Base-by-base conservation (phyloP, 2,113 vertebrate species). In the Centropus bengalensis region DNA sequence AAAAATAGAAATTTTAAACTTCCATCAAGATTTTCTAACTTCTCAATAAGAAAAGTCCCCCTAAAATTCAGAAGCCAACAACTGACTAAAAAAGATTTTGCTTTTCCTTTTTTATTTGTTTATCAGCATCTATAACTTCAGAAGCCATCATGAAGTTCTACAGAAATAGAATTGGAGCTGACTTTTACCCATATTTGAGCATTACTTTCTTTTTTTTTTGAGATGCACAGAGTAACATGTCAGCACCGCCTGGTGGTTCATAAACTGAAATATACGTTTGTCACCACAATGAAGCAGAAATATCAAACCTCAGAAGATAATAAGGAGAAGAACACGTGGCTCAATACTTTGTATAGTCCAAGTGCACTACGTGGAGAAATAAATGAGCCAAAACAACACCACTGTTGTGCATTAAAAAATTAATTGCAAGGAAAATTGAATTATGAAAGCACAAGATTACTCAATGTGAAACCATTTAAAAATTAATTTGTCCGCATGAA, bases 81-180 rank as follows among this genome's bases (percentile, higher is more conserved):
- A 16, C 4, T 33, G 5, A 2, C 3, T 64, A 59, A 69, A 80
- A 60, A 79, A 18, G 1, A 26, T 45, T 18, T 6, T 1, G 1
- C 8, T 3, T 18, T 27, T 1, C 1, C 5, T 64, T 56, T 9
- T 33, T 74, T 59, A 14, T 9, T 78, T 58, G 5, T 49, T 80
- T 49, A 17, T 79, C 38, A 14, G 3, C 14, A 56, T 38, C 26
- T 44, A 2, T 32, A 30, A 11, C 40, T 18, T 78, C 11, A 51
- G 51, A 49, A 21, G 13, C 28, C 68, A 59, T 81, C 18, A 16
- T 8, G 15, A 11, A 6, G 4, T 42, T 86, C 14, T 56, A 7
- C 8, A 36, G 52, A 78, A 55, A 7, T 8, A n/a, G 56, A 78
- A 55, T 8, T 47, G 14, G 28, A 70, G 27, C 24, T 0, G 3